phyloP scores from a whole-genome alignment of 1,140 invertebrate genomes.

The Wiebesia pumilae region DNA sequence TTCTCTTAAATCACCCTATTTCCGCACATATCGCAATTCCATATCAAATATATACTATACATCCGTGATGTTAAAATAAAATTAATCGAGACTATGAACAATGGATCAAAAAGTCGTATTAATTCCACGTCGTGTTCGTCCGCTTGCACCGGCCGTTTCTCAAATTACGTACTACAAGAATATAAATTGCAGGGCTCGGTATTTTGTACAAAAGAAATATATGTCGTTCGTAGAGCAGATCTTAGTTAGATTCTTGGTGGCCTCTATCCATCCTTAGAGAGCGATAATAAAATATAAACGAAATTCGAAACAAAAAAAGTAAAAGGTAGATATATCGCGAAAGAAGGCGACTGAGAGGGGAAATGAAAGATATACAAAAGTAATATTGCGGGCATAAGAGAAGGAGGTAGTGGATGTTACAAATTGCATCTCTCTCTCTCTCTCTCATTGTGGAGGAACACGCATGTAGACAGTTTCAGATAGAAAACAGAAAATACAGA shows the following conservation, averaged over 20 bases:
- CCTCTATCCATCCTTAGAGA: slow-evolving; percentile 28
- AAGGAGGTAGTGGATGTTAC: no score
- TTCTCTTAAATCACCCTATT: slow-evolving; percentile 16
- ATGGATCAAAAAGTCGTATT: slow-evolving; percentile 48
- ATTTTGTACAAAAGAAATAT: slow-evolving; percentile 25
- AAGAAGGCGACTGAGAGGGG: no score
- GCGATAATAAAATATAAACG: slow-evolving; percentile 59
- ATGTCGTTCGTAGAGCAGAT: background rate
- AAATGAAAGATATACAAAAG: no score
- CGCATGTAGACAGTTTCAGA: background rate
- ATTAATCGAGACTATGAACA: slow-evolving; percentile 35
- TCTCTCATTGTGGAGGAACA: background rate
- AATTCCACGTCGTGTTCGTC: background rate
- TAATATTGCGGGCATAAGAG: no score
- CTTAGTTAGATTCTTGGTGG: slow-evolving; percentile 57
- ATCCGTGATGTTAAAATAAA: background rate
- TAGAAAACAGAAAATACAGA: slow-evolving; percentile 55
- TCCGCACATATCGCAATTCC: background rate
- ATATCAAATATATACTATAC: slow-evolving; percentile 2
- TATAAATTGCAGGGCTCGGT: slow-evolving; percentile 7
- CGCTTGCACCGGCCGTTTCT: slow-evolving; percentile 18
- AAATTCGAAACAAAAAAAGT: background rate
- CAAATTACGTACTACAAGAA: slow-evolving; percentile 19
- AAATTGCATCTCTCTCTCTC: no score
- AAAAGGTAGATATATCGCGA: background rate